Evolutionary conservation across 2,797 vertebrate species (phyloP), one percentile per base, ranked within the genome.

Genomic region (Eutrigla gurnardus): DNA sequence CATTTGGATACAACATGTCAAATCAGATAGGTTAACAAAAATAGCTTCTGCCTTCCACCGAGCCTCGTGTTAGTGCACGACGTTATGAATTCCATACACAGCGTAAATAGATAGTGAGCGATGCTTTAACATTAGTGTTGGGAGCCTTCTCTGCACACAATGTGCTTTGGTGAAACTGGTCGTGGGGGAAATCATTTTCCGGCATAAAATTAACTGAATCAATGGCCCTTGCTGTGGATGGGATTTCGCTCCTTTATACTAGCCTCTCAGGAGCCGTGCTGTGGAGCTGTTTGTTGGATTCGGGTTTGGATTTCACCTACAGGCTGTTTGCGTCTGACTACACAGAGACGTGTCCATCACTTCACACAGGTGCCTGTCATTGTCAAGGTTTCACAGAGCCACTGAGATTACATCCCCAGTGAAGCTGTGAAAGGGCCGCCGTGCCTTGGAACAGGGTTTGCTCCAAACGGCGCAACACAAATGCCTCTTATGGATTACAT

Each of bases 181-280:
- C 94, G 74, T 91, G 47, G 40, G 94, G 94, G 94, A 95, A 95
- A 95, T 94, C 91, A 94, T 91, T 89, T 93, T 86, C 86, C 86
- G 52, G 92, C 92, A 94, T 94, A 93, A 94, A 94, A 95, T 94
- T 93, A 94, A 93, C 92, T 78, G 88, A 94, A 94, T 94, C 93
- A 94, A 93, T 93, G 92, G 92, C 87, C 90, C 85, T 90, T 81
- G 84, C 86, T 88, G 86, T 85, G 85, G 90, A 91, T 87, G 85
- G 84, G 85, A 86, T 76, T 86, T 73, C 46, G 42, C 50, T 91
- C 86, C 87, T 93, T 94, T 93, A 90, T 93, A 91, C 79, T 65
- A 54, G 81, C 86, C 87, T 89, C 92, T 83, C 81, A 50, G 83
- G 90, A 87, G 78, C 80, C 53, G 9, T 74, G 83, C 70, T 45